Conservation (phyloP, 2,797 vertebrate species). For the Sebastes steindachneri region DNA sequence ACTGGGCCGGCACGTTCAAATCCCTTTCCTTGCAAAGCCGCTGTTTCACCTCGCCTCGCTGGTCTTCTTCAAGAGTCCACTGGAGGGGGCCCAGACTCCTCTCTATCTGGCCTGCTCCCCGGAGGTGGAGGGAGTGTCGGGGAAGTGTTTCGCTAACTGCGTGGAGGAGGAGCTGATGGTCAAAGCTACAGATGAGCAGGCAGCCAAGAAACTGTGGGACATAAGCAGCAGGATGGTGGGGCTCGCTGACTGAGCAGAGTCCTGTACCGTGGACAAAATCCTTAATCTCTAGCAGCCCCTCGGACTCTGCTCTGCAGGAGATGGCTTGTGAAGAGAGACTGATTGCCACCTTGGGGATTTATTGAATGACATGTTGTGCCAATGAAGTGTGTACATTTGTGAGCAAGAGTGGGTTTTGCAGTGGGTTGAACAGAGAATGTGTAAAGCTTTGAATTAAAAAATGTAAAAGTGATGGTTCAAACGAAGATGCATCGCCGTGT, state of each 20-base stretch:
- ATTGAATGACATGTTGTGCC: slow-evolving; percentile 29
- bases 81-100: slow-evolving; percentile 92
- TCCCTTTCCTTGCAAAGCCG: slow-evolving; percentile 90
- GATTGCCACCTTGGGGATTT: neutral
- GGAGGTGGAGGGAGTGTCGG: slow-evolving; percentile 89
- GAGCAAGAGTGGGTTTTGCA: neutral
- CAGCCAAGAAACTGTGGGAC: slow-evolving; percentile 92
- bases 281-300: slow-evolving; percentile 4
- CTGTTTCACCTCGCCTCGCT: slow-evolving; percentile 88
- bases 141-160: slow-evolving; percentile 93
- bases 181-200: slow-evolving; percentile 88
- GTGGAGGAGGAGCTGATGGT: slow-evolving; percentile 88
- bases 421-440: slow-evolving; percentile 18
- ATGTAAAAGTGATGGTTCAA: neutral
- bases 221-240: slow-evolving; percentile 93
- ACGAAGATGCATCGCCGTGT: neutral
- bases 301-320: neutral
- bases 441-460: slow-evolving; percentile 16
- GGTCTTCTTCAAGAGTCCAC: slow-evolving; percentile 92
- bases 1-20: slow-evolving; percentile 89
- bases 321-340: slow-evolving; percentile 5
- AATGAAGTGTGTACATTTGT: slow-evolving; percentile 26
- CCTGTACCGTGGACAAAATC: slow-evolving; percentile 16
- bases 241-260: slow-evolving; percentile 78
- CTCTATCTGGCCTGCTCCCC: slow-evolving; percentile 91